These are phyloP conservation scores for Mesitornis unicolor DNA, from an alignment of 2,113 vertebrate species.

Conservation along the genomic window DNA sequence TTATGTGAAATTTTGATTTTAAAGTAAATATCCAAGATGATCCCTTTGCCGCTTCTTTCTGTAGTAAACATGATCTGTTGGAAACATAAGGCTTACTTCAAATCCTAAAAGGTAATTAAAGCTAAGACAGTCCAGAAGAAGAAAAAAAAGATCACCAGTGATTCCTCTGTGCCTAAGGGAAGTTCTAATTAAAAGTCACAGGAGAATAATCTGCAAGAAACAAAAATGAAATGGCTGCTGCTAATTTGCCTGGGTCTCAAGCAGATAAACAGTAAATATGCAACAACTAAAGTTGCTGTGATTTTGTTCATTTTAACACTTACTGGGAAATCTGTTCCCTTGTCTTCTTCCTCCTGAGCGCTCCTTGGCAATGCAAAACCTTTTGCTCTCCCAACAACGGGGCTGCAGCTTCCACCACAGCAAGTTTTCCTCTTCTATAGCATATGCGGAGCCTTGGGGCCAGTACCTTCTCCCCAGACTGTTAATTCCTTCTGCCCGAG, in stretches of 20 bases:
- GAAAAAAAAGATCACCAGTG: background rate
- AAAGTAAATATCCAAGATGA: background rate
- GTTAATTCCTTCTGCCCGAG: accelerated
- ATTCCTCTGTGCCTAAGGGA: slow-evolving; percentile 30
- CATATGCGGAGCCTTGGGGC: background rate
- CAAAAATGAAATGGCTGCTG: slow-evolving; percentile 25
- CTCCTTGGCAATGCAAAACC: background rate
- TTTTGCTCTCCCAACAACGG: accelerated
- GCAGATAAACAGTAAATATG: slow-evolving; percentile 18
- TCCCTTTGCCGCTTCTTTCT: background rate
- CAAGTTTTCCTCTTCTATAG: background rate
- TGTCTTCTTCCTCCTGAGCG: background rate
- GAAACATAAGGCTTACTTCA: slow-evolving; percentile 18
- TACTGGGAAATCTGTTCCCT: background rate
- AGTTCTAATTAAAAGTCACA: slow-evolving; percentile 58
- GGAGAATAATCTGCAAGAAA: slow-evolving; percentile 38
- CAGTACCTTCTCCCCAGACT: accelerated
- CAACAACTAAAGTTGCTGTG: background rate
- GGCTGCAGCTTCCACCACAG: background rate
- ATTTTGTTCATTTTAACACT: background rate
- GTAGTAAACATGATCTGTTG: background rate
- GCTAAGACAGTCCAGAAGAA: background rate
- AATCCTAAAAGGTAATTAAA: slow-evolving; percentile 56
- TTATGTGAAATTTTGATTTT: background rate
- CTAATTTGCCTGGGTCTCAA: slow-evolving; percentile 4